Conservation (phyloP, 1,140 invertebrate genomes). For the Orchesella cincta region DNA sequence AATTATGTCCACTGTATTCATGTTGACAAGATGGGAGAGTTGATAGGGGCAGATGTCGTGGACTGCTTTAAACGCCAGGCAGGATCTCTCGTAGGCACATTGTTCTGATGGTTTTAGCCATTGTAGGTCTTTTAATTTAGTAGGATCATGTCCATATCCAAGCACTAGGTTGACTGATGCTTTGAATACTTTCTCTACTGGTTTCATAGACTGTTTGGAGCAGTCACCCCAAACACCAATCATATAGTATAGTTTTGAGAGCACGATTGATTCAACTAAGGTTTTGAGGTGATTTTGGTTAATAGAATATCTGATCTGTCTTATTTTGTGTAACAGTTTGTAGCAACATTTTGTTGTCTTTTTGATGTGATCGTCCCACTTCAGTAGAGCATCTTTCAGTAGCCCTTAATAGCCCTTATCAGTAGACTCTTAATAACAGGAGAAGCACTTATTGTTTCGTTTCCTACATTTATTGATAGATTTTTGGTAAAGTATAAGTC, state of each 20-base stretch:
- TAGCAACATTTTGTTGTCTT: too few species aligned
- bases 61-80: background rate
- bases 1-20: too few species aligned
- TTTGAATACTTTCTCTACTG: background rate
- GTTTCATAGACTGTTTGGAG: background rate
- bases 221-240: background rate
- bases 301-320: too few species aligned
- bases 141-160: background rate
- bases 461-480: background rate
- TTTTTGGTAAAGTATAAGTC: background rate
- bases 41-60: background rate
- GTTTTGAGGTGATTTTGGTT: background rate
- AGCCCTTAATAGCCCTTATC: too few species aligned
- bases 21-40: background rate
- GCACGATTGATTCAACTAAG: background rate
- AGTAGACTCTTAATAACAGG: too few species aligned
- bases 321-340: too few species aligned
- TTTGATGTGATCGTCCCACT: too few species aligned
- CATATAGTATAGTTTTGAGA: background rate
- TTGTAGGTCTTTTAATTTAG: too few species aligned
- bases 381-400: too few species aligned
- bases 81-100: background rate
- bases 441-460: too few species aligned
- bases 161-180: too few species aligned
- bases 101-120: background rate